phyloP scores from a whole-genome alignment of 2,113 vertebrate species.

The Megaceryle torquata region DNA sequence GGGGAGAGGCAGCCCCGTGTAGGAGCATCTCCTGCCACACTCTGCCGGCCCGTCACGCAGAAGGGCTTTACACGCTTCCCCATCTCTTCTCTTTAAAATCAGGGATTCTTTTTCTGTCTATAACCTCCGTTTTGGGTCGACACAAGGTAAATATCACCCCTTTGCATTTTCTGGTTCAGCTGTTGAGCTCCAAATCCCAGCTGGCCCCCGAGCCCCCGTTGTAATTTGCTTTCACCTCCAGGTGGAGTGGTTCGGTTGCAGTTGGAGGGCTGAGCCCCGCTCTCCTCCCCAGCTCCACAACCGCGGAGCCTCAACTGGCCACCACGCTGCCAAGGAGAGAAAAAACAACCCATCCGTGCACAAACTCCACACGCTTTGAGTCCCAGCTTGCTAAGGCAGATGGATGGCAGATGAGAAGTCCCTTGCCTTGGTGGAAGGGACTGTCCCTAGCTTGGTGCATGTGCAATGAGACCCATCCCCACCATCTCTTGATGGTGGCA shows the following conservation, averaged over 20 bases:
- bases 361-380: not conserved
- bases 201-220: not conserved
- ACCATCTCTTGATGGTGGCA: not conserved
- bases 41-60: not conserved
- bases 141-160: too few species aligned
- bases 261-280: not conserved
- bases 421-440: not conserved
- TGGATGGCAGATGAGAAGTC: fast-evolving
- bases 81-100: not conserved
- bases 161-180: not conserved
- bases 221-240: conserved; percentile 31
- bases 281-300: not conserved
- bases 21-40: not conserved
- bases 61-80: not conserved
- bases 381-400: not conserved
- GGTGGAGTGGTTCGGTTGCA: conserved; percentile 11
- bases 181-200: not conserved
- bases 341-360: not conserved
- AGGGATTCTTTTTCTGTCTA: fast-evolving
- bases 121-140: fast-evolving
- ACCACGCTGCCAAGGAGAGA: fast-evolving
- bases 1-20: fast-evolving
- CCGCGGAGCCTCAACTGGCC: not conserved
- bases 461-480: not conserved
- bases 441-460: not conserved